Percentiles rank a stretch among this genome's conserved stretches.
Conservation (phyloP, 2,888 invertebrate genomes). For the Onthophagus sagittarius region DNA sequence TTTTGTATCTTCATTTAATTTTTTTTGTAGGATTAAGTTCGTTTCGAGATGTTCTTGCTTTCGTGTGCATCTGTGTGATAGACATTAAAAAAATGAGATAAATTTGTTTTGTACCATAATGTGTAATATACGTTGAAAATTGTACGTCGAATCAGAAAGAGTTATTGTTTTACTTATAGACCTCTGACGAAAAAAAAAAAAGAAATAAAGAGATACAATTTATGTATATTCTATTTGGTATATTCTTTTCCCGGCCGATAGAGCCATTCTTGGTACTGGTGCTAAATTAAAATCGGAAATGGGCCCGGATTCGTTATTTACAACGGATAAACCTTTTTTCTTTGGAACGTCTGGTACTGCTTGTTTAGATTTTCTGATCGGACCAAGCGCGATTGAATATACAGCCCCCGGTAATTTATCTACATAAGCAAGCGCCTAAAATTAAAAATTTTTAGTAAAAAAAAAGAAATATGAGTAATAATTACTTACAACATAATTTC, state of each 20-base stretch:
- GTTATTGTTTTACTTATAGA: conserved; percentile 31
- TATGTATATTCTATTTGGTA: conserved; percentile 52
- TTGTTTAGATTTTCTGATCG: conserved; percentile 45
- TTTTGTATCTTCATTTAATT: conserved; percentile 7
- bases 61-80: conserved; percentile 50
- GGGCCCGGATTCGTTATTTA: background rate
- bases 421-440: conserved; percentile 56
- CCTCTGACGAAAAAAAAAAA: conserved; percentile 30
- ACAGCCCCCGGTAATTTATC: conserved; percentile 55
- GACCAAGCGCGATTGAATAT: conserved; percentile 57
- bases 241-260: conserved; percentile 50
- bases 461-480: no score
- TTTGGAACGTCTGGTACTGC: background rate
- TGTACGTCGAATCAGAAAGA: conserved; percentile 23
- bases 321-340: background rate
- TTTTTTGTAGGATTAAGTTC: background rate
- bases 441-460: no score
- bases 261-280: conserved; percentile 16
- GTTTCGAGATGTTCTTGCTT: conserved; percentile 42
- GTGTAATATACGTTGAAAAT: conserved; percentile 52
- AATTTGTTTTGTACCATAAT: conserved; percentile 63
- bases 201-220: conserved; percentile 35
- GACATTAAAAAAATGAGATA: conserved; percentile 31
- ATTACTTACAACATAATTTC: conserved; percentile 55
- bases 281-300: background rate